Evolutionary conservation across 2,797 vertebrate species (phyloP).

Genomic region (Helarctos malayanus): DNA sequence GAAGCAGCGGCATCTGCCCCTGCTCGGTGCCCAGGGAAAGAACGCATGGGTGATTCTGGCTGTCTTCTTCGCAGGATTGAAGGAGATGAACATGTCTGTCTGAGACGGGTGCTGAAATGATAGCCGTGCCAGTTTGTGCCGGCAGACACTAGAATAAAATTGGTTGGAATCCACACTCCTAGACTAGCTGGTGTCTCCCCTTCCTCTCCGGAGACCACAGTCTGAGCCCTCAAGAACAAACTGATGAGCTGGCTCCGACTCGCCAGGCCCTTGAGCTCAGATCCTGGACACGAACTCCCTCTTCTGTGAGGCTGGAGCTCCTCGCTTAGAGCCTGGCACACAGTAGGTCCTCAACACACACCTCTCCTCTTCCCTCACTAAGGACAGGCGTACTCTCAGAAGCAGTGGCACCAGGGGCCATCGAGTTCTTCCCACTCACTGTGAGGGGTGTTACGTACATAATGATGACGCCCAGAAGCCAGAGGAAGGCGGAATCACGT

Average conservation of each 20-base stretch:
- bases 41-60: not conserved
- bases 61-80: not conserved
- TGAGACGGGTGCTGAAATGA: not conserved
- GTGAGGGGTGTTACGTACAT: fast-evolving
- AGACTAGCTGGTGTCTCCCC: not conserved
- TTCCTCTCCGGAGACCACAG: not conserved
- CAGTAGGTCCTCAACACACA: not conserved
- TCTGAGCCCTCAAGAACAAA: not conserved
- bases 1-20: not conserved
- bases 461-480: not conserved
- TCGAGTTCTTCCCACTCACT: not conserved
- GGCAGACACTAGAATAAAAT: not conserved
- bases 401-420: not conserved
- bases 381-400: not conserved
- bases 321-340: not conserved
- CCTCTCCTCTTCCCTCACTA: not conserved
- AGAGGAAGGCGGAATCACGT: fast-evolving
- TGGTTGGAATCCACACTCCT: not conserved
- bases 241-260: not conserved
- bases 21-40: not conserved
- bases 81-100: not conserved
- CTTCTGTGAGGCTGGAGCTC: not conserved
- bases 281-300: not conserved
- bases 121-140: not conserved
- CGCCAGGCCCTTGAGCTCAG: not conserved